Evolutionary conservation across 2,888 invertebrate species (phyloP), one percentile per base, ranked within the genome.

Genomic region (Tryphoninae sp.): DNA sequence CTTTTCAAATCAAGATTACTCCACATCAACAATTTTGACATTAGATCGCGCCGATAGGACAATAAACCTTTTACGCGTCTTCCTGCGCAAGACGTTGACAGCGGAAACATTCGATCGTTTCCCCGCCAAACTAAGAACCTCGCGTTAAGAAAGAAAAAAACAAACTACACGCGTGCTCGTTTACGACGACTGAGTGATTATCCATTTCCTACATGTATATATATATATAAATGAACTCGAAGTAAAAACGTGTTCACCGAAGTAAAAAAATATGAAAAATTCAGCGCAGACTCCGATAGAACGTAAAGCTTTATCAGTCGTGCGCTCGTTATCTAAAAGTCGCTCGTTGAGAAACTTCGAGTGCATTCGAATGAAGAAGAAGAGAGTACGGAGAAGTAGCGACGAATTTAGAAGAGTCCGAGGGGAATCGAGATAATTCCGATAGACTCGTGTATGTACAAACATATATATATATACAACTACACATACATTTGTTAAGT

Each of bases 251-350:
- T 58, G 69, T 69, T 42, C 11, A 22, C 13, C 23, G 19, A 40
- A 40, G 42, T n/a, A 58, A 23, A 58, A 33, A 40, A 33, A 65
- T n/a, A 26, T 67, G 16, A 23, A 23, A 69, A 7, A 40, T 53
- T 19, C 45, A 45, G 45, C 45, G 0, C 45, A 13, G 13, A 13
- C 2, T 45, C 11, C 45, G 45, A 45, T 53, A 19, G 61, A 61
- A 75, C 67, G 69, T 79, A 58, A 82, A 72, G 65, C 59, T 72
- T 79, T 71, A 71, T 71, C 79, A 71, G 55, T 75, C 51, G 49
- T 53, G 19, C 42, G 74, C 73, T 78, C 81, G 74, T 81, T 81
- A 81, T 78, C 81, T 58, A 61, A 74, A 65, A 75, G 59, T 61
- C 53, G 75, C 65, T 79, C 64, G 64, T 65, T 72, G 42, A 58